Conservation (phyloP, 2,113 vertebrate genomes). For the Callithrix jacchus region DNA sequence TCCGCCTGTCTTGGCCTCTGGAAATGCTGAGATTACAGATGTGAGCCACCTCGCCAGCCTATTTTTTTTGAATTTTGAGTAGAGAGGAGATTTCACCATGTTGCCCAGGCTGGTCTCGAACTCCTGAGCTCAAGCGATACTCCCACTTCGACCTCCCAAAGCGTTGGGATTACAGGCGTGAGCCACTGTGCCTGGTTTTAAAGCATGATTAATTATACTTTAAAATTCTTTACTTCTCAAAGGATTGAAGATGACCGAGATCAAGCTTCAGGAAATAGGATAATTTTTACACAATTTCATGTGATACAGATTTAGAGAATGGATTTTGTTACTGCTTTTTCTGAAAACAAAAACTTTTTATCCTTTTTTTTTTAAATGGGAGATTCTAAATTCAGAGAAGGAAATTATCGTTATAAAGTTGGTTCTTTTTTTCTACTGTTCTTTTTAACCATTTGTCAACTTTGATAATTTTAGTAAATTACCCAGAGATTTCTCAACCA, state of each 20-base stretch:
- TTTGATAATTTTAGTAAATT: not conserved
- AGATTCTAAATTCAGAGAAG: conserved; percentile 13
- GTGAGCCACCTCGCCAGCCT: too few species aligned
- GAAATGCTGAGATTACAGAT: too few species aligned
- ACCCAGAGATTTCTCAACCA: not conserved
- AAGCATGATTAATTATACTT: not conserved
- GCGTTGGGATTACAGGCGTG: too few species aligned
- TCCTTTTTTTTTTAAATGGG: too few species aligned
- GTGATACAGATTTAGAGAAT: conserved; percentile 22
- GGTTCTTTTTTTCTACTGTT: not conserved
- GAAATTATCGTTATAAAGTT: not conserved
- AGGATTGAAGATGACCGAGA: not conserved
- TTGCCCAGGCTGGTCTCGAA: too few species aligned
- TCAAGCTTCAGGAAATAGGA: not conserved
- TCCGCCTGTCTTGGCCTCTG: too few species aligned
- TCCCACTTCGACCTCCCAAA: too few species aligned
- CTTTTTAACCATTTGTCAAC: not conserved
- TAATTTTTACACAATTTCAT: not conserved
- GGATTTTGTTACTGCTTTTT: not conserved
- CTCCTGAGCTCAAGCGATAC: too few species aligned
- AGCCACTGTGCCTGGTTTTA: too few species aligned
- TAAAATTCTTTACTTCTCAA: conserved; percentile 25
- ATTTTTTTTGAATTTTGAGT: too few species aligned
- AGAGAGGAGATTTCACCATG: too few species aligned
- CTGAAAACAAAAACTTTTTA: not conserved